Evolutionary conservation across 2,797 vertebrate species (phyloP).

Genomic region (Anomalospiza imberbis): DNA sequence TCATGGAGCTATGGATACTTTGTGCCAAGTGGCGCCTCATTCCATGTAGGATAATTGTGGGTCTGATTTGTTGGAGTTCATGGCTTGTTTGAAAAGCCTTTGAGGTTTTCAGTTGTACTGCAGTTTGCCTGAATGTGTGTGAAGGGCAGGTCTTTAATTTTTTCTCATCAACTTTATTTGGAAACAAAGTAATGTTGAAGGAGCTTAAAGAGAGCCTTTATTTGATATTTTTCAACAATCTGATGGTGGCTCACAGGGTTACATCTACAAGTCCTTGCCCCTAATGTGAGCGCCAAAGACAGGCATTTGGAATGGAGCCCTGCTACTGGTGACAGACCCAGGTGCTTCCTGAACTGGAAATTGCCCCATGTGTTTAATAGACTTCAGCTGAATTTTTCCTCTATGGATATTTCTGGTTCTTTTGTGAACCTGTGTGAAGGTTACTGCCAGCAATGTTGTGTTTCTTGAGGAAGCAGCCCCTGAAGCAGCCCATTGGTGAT

Average conservation of each 20-base stretch:
- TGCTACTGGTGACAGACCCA: neutral
- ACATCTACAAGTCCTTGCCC: neutral
- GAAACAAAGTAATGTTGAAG: neutral
- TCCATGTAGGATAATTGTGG: neutral
- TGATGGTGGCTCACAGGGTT: neutral
- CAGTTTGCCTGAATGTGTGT: neutral
- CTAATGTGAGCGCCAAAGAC: rapidly evolving
- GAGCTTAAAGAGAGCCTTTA: neutral
- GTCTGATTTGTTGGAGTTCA: neutral
- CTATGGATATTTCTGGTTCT: neutral
- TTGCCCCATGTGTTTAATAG: neutral
- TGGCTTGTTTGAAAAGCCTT: neutral
- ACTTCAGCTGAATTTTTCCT: neutral
- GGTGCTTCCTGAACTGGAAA: neutral
- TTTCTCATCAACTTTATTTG: neutral
- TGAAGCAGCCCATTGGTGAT: neutral
- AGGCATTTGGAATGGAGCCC: neutral
- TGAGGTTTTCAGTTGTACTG: neutral
- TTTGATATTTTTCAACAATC: neutral
- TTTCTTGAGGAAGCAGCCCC: neutral
- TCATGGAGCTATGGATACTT: neutral
- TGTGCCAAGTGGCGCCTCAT: neutral
- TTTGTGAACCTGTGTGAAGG: neutral
- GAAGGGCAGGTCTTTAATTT: neutral
- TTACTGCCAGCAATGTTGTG: neutral